A percentile compares a stretch with the other conserved stretches of the same genome.
Evolutionary conservation across 2,113 vertebrate species (phyloP).

Genomic region (Furnarius figulus): DNA sequence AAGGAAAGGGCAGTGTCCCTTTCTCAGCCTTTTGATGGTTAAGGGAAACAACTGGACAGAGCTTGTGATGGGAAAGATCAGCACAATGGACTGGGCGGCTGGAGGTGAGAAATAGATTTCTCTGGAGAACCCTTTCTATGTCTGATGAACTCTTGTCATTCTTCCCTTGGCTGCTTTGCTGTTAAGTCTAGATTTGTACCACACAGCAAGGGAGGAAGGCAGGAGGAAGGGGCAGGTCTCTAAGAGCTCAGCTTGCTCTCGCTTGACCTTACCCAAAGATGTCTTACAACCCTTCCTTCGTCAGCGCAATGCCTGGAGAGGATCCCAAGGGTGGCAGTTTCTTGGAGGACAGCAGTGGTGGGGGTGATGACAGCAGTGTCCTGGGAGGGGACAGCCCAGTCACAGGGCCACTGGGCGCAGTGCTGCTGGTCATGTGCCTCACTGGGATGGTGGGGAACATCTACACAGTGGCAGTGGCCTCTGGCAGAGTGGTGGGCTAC

Average conservation of each 20-base stretch:
- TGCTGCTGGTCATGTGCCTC: conserved; percentile 79
- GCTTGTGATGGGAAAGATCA: neutral
- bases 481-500: conserved; percentile 64
- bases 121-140: neutral
- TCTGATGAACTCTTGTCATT: neutral
- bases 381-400: conserved; percentile 64
- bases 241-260: neutral
- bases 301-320: neutral
- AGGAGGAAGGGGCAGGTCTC: neutral
- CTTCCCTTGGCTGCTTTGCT: neutral
- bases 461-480: conserved; percentile 79
- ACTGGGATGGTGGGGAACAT: conserved; percentile 80
- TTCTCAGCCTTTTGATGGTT: neutral
- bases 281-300: neutral
- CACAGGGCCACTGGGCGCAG: conserved; percentile 72
- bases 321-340: neutral
- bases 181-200: neutral
- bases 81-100: neutral
- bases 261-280: neutral
- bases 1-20: neutral
- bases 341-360: neutral
- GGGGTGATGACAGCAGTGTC: neutral
- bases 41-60: neutral
- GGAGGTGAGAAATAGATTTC: conserved; percentile 34
- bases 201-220: neutral